phyloP scores from a whole-genome alignment of 2,113 vertebrate genomes.

The Catharus minimus region DNA sequence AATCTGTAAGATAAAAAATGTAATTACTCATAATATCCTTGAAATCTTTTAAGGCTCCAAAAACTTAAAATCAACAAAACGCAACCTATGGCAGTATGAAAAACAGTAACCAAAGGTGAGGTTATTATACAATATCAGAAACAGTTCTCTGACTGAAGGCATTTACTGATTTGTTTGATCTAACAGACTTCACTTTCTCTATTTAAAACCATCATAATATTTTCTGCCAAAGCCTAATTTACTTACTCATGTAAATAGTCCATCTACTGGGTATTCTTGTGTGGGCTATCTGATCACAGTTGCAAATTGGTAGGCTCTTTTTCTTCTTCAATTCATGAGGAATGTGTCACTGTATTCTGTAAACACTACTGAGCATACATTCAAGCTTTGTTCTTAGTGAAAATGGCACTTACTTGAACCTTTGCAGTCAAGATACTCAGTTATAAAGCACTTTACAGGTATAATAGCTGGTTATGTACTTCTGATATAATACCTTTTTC shows the following conservation, averaged over 20 bases:
- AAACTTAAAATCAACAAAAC: conserved; percentile 47
- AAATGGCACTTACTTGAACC: conserved; percentile 80
- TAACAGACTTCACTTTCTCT: conserved; percentile 5
- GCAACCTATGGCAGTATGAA: conserved; percentile 7
- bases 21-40: neutral
- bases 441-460: conserved; percentile 77
- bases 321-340: conserved; percentile 39
- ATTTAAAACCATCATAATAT: neutral
- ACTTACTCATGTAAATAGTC: conserved; percentile 14
- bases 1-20: conserved; percentile 17
- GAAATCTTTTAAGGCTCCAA: conserved; percentile 33
- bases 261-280: conserved; percentile 14
- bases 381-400: conserved; percentile 75
- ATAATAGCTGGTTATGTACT: conserved; percentile 70
- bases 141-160: conserved; percentile 66
- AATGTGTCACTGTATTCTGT: conserved; percentile 73
- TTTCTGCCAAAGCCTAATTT: neutral
- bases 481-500: conserved; percentile 25
- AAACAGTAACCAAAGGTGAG: conserved; percentile 50
- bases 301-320: conserved; percentile 32
- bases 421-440: conserved; percentile 68
- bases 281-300: neutral
- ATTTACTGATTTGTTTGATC: conserved; percentile 57
- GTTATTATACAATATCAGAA: conserved; percentile 66
- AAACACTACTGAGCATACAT: conserved; percentile 80